phyloP scores from a whole-genome alignment of 1,140 invertebrate genomes.

The Conopomorpha cramerella region DNA sequence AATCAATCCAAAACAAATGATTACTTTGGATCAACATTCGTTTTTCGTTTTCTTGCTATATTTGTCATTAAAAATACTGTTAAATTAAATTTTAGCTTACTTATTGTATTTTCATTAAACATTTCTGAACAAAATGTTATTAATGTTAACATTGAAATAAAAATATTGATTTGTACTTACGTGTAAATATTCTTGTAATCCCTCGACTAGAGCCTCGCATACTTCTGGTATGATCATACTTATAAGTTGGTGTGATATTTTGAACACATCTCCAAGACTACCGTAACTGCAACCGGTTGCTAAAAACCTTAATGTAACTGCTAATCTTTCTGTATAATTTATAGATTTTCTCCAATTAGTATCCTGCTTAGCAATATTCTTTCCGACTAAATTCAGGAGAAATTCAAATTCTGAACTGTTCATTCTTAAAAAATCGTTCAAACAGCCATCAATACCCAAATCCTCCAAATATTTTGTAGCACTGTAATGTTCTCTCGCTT shows the following conservation, averaged over 20 bases:
- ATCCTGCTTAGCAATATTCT: background rate
- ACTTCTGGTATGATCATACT: background rate
- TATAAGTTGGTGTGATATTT: background rate
- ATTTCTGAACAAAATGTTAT: background rate
- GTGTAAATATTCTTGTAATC: background rate
- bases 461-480: background rate
- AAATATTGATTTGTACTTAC: background rate
- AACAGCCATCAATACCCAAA: constrained; percentile 1
- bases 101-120: background rate
- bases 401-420: constrained; percentile 1
- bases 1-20: background rate
- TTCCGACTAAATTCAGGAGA: background rate
- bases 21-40: no score
- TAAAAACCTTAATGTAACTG: background rate
- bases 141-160: background rate
- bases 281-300: background rate
- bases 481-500: background rate
- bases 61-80: background rate
- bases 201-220: background rate
- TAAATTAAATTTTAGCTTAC: background rate
- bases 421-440: background rate
- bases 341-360: background rate
- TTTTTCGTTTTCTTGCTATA: background rate
- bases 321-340: background rate
- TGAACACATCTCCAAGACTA: background rate